phyloP scores from a whole-genome alignment of 2,888 invertebrate species.

The Allophyes oxyacanthae region DNA sequence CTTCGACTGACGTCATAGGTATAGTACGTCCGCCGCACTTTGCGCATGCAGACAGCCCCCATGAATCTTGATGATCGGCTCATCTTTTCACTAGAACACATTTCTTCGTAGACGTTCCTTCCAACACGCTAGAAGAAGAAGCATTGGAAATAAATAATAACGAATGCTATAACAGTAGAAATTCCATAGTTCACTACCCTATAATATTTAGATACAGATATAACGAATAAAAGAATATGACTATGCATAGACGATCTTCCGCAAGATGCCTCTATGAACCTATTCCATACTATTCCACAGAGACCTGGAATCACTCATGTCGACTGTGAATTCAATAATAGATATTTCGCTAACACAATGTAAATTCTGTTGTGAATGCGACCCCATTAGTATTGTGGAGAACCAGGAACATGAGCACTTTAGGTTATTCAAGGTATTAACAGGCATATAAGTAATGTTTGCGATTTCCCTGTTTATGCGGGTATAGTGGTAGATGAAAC shows the following conservation, averaged over 20 bases:
- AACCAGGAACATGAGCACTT: neutral
- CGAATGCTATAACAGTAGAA: no score
- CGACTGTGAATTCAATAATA: neutral
- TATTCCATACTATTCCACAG: constrained; percentile 9
- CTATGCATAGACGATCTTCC: neutral
- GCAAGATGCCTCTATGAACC: constrained; percentile 13
- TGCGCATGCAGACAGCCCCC: no score
- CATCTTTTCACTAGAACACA: no score
- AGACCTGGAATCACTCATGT: neutral
- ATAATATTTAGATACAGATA: no score
- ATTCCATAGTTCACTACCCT: no score
- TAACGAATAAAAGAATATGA: neutral
- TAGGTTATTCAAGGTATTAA: constrained; percentile 1
- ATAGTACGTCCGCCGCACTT: no score
- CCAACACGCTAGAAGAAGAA: no score
- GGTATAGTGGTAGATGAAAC: constrained; percentile 8
- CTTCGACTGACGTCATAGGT: no score
- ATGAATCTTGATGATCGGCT: no score
- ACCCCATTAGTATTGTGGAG: neutral
- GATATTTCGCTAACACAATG: constrained; percentile 1
- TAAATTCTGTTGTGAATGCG: neutral
- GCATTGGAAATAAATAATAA: no score
- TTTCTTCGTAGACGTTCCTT: no score
- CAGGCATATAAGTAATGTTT: constrained; percentile 12
- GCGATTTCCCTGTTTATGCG: neutral